Evolutionary conservation across 2,888 invertebrate genomes (phyloP), one percentile per base, ranked within the genome.

Genomic region (Nomada flava): DNA sequence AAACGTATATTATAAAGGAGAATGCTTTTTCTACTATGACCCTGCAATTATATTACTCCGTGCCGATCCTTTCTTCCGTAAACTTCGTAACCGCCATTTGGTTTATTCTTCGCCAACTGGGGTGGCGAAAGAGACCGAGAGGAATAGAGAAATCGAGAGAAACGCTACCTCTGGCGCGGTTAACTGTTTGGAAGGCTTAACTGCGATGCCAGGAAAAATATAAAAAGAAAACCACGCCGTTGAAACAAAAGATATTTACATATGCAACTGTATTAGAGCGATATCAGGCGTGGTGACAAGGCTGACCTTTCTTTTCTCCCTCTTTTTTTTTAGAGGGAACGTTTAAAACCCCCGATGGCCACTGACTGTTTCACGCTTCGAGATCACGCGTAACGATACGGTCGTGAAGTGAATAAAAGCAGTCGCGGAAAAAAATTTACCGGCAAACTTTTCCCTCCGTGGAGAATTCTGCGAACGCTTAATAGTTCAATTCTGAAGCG

Each of bases 31-130:
- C 72, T 67, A 47, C 64, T 76, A 76, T 80, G 76, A 52, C 63
- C 63, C 53, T 68, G 79, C 76, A 77, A 83, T 78, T 83, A 80
- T 59, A 79, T 82, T 82, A 83, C 77, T 74, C 78, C 68, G 68
- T 42, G 74, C 60, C 64, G 74, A 75, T 69, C 69, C 71, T 75
- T 78, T 72, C 78, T 82, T 52, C 72, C 71, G 77, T 68, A 65
- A 76, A 72, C 60, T 76, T 67, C 59, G 59, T 76, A 72, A 65
- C 71, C 82, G 67, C 57, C 74, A 44, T 82, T 80, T 64, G 72
- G 64, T 73, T 67, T 55, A 53, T 55, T 72, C 69, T 73, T 26
- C 47, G 29, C 55, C 47, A 15, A 65, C 62, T 44, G 60, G 29
- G 20, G 5, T 69, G 47, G n/a, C 7, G 15, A 10, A 55, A 55